These are phyloP conservation scores for Cyclargus thomasi DNA, from an alignment of 1,140 invertebrate genomes.

Conservation along the genomic window DNA sequence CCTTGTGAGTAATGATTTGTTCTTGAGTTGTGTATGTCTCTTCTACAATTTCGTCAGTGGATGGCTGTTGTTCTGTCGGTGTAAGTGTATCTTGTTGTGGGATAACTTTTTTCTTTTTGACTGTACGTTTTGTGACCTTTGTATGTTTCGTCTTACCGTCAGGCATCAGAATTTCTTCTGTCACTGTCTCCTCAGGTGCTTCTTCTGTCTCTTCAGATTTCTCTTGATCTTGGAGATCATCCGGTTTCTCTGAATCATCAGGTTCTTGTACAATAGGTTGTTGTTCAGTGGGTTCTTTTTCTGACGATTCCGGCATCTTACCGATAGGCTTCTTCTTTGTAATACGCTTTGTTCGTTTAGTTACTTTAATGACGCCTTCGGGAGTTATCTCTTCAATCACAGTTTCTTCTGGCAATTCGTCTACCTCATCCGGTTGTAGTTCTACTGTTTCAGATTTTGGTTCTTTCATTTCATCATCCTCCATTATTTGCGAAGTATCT, in stretches of 20 bases:
- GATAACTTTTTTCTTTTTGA: constrained; percentile 37
- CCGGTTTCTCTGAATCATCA: not conserved
- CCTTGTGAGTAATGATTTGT: not conserved
- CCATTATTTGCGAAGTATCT: not conserved
- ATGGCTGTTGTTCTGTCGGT: not conserved
- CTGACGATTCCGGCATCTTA: not conserved
- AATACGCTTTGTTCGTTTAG: too few relatives aligned
- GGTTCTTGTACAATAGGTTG: constrained; percentile 13
- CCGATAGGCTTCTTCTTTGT: too few relatives aligned
- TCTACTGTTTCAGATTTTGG: not conserved
- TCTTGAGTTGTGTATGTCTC: not conserved
- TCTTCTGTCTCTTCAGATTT: not conserved
- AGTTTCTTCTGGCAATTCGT: not conserved
- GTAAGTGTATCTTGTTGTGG: not conserved
- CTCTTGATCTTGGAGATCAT: not conserved
- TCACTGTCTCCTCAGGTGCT: constrained; percentile 25
- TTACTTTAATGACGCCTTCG: too few relatives aligned
- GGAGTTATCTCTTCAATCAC: too few relatives aligned
- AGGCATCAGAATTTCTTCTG: constrained; percentile 23
- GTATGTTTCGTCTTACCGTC: constrained; percentile 12
- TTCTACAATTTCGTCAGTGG: constrained; percentile 8
- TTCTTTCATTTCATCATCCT: not conserved
- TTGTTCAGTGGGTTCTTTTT: not conserved
- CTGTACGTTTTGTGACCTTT: constrained; percentile 29
- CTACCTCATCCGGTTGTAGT: not conserved